Base-by-base conservation (phyloP, 2,113 vertebrate genomes). In the Otocyon megalotis region DNA sequence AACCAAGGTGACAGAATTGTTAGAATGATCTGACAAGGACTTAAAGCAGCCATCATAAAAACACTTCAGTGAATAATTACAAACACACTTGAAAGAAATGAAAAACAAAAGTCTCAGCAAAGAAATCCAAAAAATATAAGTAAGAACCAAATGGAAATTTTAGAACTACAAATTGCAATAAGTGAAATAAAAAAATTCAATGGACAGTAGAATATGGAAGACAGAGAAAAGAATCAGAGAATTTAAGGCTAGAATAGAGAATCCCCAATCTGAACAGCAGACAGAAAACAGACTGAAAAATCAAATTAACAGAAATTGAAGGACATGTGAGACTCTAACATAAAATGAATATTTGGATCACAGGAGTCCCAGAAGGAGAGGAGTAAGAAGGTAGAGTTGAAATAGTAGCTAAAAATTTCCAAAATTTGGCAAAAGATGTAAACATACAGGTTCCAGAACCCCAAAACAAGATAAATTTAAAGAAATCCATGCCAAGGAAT, bases 61-160 rank as follows among this genome's bases (percentile, higher is more conserved):
- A n/a, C 15, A 15, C 43, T 90, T 96, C 87, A 86, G 8, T 3
- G 48, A 92, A 94, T 63, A 94, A 77, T 60, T 76, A 65, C 37
- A 83, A 95, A 82, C 32, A 79, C 43, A 62, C 37, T 69, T 76
- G 69, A 81, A 85, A 74, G 60, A 62, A 93, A 67, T 63, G 24
- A 16, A 30, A 56, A 83, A 50, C n/a, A 30, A 48, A 83, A 83
- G 3, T 83, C 17, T 93, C 48, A 89, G 69, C 37, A 76, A 91
- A 97, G 48, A 95, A 85, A 96, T 84, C 37, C 11, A 96, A 96
- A 96, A 96, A 54, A 58, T 88, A 92, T 43, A 91, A 85, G n/a
- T 22, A 74, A 92, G 94, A 92, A n/a, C n/a, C 63, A 90, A 92
- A 60, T 43, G 67, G 67, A 86, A 85, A 72, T 43, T 96, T 97